Evolutionary conservation across 2,888 invertebrate species (phyloP).

Genomic region (Podabrus alpinus): DNA sequence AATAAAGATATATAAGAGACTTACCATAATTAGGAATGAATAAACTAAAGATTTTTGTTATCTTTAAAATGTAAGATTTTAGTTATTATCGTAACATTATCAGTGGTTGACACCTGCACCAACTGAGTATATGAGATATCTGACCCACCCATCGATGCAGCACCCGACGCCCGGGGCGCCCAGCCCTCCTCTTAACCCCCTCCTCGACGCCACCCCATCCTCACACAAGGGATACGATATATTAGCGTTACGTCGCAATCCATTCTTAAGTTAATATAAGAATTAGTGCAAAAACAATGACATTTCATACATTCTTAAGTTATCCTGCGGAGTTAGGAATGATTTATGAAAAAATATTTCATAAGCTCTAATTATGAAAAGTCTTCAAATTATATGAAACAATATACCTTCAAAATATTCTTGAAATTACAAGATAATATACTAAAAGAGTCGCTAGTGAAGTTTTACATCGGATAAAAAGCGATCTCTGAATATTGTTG

Average conservation of each 20-base stretch:
- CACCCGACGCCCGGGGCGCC: slow-evolving; percentile 57
- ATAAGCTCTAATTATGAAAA: neutral
- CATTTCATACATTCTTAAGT: neutral
- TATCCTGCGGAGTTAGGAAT: neutral
- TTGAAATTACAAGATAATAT: slow-evolving; percentile 1
- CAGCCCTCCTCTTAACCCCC: slow-evolving; percentile 50
- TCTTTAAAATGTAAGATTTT: neutral
- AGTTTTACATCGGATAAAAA: slow-evolving; percentile 36
- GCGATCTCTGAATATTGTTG: slow-evolving; percentile 37
- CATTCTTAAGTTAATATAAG: slow-evolving; percentile 8
- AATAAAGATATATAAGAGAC: slow-evolving; percentile 1
- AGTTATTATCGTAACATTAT: slow-evolving; percentile 32
- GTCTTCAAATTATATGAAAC: neutral
- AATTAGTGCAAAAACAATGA: neutral
- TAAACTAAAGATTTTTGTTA: neutral
- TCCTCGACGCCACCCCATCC: slow-evolving; percentile 53
- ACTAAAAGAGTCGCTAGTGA: slow-evolving; percentile 25
- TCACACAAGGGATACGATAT: slow-evolving; percentile 40
- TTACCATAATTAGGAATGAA: slow-evolving; percentile 10
- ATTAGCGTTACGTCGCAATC: slow-evolving; percentile 31
- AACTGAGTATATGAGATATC: slow-evolving; percentile 51
- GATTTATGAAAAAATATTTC: neutral
- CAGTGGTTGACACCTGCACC: slow-evolving; percentile 40
- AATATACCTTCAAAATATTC: neutral
- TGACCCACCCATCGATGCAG: slow-evolving; percentile 58